These are phyloP conservation scores for Eutolmus rufibarbis DNA, from an alignment of 2,888 invertebrate species.

Conservation along the genomic window DNA sequence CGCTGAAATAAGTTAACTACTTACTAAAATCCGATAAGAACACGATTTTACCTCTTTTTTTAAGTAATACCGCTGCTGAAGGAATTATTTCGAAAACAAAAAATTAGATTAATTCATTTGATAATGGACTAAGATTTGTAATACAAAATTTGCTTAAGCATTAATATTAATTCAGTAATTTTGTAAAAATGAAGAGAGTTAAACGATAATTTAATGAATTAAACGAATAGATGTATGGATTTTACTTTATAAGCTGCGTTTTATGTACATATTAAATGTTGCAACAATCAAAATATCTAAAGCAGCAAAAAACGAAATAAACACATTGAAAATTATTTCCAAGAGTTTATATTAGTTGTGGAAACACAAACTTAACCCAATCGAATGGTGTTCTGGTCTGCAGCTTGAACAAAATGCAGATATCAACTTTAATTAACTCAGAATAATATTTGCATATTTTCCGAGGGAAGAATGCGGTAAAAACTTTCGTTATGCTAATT, in stretches of 20 bases:
- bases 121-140: no score
- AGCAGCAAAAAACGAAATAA: neutral
- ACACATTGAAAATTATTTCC: neutral
- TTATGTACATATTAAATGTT: neutral
- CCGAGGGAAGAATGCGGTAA: conserved; percentile 8
- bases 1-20: no score
- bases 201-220: no score
- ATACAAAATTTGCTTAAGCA: neutral
- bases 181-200: no score
- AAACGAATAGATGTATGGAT: no score
- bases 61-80: no score
- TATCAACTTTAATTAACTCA: conserved; percentile 28
- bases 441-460: conserved; percentile 24
- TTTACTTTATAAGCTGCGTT: no score
- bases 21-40: no score
- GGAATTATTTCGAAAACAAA: no score
- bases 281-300: neutral
- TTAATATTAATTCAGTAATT: no score
- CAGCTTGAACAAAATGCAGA: conserved; percentile 9
- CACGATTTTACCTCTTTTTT: no score
- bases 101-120: no score
- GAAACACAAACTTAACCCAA: neutral
- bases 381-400: neutral
- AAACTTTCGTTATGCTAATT: conserved; percentile 26
- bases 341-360: neutral